Conservation (phyloP, 2,113 vertebrate species). For the Nansenia antarctica region DNA sequence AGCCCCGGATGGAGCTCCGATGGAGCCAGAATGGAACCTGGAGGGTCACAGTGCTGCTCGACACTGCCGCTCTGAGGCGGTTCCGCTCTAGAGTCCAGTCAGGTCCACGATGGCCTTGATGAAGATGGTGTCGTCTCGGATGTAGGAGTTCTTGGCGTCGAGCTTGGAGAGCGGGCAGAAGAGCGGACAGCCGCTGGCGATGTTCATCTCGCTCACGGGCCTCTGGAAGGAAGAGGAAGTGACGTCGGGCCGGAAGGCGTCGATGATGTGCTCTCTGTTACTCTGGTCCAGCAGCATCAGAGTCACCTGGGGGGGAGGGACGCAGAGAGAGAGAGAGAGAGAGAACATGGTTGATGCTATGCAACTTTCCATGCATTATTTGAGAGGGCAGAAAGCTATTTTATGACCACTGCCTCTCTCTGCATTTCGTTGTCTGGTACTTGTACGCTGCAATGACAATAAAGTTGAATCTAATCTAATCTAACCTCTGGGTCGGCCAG, state of each 20-base stretch:
- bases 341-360: neutral
- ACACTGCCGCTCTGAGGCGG: neutral
- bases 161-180: conserved; percentile 94
- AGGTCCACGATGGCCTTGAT: conserved; percentile 98
- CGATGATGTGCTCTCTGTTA: conserved; percentile 95
- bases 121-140: conserved; percentile 95
- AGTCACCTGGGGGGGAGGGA: conserved; percentile 81
- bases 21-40: conserved; percentile 18
- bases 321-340: neutral
- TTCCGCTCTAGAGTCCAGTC: conserved; percentile 82
- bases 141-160: conserved; percentile 90
- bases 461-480: too few species aligned
- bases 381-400: too few species aligned
- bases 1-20: neutral
- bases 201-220: conserved; percentile 94
- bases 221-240: conserved; percentile 94
- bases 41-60: conserved; percentile 53
- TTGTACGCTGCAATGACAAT: too few species aligned
- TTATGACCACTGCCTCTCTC: too few species aligned
- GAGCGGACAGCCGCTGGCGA: conserved; percentile 95
- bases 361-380: neutral
- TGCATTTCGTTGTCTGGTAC: too few species aligned
- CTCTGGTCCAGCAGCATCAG: conserved; percentile 97
- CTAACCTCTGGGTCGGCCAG: too few species aligned
- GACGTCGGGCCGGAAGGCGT: conserved; percentile 92